These are phyloP conservation scores for Bombus terrestris DNA, from an alignment of 1,140 invertebrate genomes.

Conservation along the genomic window DNA sequence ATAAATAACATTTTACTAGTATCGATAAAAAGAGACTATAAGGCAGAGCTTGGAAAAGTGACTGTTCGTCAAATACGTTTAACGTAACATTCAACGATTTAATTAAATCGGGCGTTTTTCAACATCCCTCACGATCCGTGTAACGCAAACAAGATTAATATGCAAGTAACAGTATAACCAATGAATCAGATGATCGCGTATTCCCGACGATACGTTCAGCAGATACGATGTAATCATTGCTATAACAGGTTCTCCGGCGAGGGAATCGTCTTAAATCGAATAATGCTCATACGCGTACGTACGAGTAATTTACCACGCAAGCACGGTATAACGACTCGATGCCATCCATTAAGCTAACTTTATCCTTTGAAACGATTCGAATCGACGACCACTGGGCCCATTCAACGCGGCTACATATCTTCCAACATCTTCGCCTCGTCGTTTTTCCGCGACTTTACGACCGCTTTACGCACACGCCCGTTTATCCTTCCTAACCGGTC, in stretches of 20 bases:
- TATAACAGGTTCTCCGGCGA: not conserved
- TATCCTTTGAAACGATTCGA: not conserved
- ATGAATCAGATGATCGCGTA: constrained; percentile 3
- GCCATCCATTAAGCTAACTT: constrained; percentile 4
- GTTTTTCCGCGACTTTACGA: not conserved
- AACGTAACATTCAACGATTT: not conserved
- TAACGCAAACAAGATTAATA: not conserved
- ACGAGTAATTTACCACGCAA: not conserved
- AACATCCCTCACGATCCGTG: not conserved
- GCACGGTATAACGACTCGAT: not conserved
- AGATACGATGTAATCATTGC: not conserved
- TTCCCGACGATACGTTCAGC: not conserved
- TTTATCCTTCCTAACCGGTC: constrained; percentile 38
- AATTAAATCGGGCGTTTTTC: not conserved
- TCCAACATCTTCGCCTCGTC: not conserved
- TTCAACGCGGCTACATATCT: not conserved
- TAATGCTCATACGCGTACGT: not conserved
- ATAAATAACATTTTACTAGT: not conserved
- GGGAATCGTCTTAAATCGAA: not conserved
- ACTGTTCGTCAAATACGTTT: not conserved
- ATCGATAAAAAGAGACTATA: not conserved
- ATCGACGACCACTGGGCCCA: not conserved
- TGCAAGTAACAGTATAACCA: too few species aligned
- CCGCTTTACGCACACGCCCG: not conserved
- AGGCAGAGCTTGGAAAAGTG: not conserved